Base-by-base conservation (phyloP, 1,140 invertebrate species). In the Whitmania pigra region DNA sequence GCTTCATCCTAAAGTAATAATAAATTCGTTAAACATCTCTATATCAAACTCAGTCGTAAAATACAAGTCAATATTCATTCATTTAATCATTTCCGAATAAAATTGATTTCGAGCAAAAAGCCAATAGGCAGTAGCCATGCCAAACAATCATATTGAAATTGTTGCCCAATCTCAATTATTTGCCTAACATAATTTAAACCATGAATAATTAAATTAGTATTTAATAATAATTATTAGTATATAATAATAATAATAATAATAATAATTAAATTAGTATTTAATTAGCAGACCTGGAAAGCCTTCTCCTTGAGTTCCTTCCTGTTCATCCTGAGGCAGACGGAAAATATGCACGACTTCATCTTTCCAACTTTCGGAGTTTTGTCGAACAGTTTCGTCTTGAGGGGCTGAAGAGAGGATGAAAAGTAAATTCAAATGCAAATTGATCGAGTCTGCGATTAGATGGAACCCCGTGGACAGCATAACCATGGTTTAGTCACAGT, bases 281-380 rank as follows among this genome's bases (percentile, higher is more conserved):
- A 63, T 25, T 25, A 22, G 18, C 57, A 15, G 9, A 63, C 57
- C 57, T 25, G 57, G 29, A 63, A 63, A 13, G 57, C 57, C 57
- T 63, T 63, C 11, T 63, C 57, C 4, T 63, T 63, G 57, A 63
- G 57, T 63, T 63, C 57, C 22, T 63, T 63, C 29, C 18, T 63
- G 57, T 63, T 63, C 57, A 63, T 63, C 29, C 57, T 63, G 11
- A 63, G 29, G 18, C 57, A 63, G 20, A 22, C 22, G 29, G 57
- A 22, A 13, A 63, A 63, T 18, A 31, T 15, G 29, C 57, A 63
- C 3, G 57, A 63, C 57, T 63, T 63, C 57, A 63, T 63, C 22
- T 22, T 25, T n/a, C 22, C 29, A 7, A 7, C 22, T 20, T 63
- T 63, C 15, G 57, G 57, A 31, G 57, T 63, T 25, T 31, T 63